Percentiles rank a stretch among this genome's conserved stretches.
These are phyloP conservation scores for Borostomias antarcticus DNA, from an alignment of 2,797 vertebrate species.

Conservation along the genomic window DNA sequence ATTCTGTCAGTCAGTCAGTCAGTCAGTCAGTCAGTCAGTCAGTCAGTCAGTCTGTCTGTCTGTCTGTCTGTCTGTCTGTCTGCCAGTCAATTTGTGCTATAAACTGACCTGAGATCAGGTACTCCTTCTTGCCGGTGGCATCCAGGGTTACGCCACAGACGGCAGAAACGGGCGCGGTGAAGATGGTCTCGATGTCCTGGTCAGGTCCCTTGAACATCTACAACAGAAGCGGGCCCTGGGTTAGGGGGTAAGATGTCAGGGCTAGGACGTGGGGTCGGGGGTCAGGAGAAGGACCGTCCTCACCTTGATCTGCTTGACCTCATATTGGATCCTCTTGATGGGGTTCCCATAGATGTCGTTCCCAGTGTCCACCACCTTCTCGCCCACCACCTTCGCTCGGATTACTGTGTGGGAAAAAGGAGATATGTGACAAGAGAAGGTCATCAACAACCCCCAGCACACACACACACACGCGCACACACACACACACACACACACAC, in stretches of 20 bases:
- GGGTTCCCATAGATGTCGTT: constrained; percentile 96
- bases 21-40: background rate
- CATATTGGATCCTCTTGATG: constrained; percentile 97
- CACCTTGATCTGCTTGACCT: constrained; percentile 98
- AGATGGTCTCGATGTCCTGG: constrained; percentile 88
- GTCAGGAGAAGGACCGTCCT: constrained; percentile 11
- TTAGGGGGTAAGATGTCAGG: background rate
- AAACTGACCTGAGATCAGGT: constrained; percentile 90
- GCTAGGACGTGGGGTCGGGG: background rate
- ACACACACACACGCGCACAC: background rate
- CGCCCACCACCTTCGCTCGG: constrained; percentile 90
- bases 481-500: background rate
- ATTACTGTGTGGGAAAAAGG: constrained; percentile 83
- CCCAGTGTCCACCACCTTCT: constrained; percentile 88
- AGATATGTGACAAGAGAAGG: background rate
- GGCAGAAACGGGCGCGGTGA: constrained; percentile 93
- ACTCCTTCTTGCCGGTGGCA: constrained; percentile 91
- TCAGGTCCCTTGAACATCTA: constrained; percentile 98
- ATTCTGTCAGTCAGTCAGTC: no score
- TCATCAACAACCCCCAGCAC: no score
- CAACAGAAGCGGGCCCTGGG: constrained; percentile 8
- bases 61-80: constrained; percentile 4
- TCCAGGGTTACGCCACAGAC: constrained; percentile 96
- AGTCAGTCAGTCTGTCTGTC: background rate
- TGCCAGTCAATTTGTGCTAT: background rate